Evolutionary conservation across 2,797 vertebrate species (phyloP).

Genomic region (Lagorchestes hirsutus): DNA sequence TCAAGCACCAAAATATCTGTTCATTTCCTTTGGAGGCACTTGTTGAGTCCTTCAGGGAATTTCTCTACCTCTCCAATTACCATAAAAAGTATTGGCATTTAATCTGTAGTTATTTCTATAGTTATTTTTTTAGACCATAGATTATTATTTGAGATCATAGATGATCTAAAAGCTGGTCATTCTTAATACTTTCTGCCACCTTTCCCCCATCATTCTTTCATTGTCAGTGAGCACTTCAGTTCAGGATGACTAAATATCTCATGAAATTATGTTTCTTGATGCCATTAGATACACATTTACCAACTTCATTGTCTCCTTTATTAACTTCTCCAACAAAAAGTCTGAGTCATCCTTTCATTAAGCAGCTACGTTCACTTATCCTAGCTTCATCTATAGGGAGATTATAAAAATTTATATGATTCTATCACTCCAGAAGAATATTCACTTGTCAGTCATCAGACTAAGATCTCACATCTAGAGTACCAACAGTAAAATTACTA

Average conservation of each 20-base stretch:
- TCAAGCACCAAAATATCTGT: background rate
- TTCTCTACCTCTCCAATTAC: background rate
- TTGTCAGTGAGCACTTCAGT: background rate
- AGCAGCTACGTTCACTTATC: background rate
- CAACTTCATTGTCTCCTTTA: background rate
- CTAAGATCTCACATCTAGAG: background rate
- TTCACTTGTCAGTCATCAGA: background rate
- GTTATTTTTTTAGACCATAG: background rate
- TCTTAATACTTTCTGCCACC: too few relatives aligned
- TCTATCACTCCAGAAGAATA: background rate
- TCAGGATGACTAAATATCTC: background rate
- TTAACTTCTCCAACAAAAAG: background rate
- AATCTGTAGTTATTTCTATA: background rate
- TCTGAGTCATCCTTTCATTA: background rate
- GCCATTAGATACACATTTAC: background rate
- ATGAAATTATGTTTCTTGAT: background rate
- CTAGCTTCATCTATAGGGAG: background rate
- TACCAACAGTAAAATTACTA: background rate
- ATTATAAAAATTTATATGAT: background rate
- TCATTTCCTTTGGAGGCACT: background rate
- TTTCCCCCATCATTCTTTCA: too few relatives aligned
- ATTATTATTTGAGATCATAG: too few relatives aligned
- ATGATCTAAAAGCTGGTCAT: too few relatives aligned
- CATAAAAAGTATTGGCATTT: background rate
- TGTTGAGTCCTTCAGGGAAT: background rate